Percentiles rank a stretch among this genome's conserved stretches.
phyloP scores from a whole-genome alignment of 2,888 invertebrate species.

The Monochamus alternatus region DNA sequence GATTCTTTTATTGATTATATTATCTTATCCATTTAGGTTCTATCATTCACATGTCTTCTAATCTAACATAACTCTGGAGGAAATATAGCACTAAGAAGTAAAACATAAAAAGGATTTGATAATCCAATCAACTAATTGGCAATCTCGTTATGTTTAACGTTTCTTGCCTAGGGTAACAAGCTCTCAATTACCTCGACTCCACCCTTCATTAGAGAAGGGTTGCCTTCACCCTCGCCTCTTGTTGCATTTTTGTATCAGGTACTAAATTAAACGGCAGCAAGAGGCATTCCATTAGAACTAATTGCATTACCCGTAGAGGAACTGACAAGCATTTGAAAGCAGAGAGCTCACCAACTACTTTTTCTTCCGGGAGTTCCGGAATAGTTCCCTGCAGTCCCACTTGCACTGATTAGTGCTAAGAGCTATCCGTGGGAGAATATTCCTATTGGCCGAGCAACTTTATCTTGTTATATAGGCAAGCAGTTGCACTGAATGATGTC shows the following conservation, averaged over 20 bases:
- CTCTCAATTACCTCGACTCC: background rate
- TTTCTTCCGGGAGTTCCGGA: conserved; percentile 23
- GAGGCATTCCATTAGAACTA: conserved; percentile 42
- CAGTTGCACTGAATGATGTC: no score
- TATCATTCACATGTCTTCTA: no score
- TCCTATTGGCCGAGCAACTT: background rate
- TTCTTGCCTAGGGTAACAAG: background rate
- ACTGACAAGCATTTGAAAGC: conserved; percentile 44
- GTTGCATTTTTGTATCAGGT: conserved; percentile 39
- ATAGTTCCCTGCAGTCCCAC: conserved; percentile 20
- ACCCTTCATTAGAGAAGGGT: background rate
- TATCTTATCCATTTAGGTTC: no score
- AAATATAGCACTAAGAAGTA: no score
- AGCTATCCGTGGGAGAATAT: conserved; percentile 11
- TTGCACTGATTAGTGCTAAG: conserved; percentile 28
- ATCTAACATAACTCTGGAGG: no score
- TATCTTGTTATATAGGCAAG: background rate
- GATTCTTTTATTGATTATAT: no score
- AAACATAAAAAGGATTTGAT: no score
- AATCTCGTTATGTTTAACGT: background rate
- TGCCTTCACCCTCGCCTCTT: background rate
- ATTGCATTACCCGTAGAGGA: conserved; percentile 46
- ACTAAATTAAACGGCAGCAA: conserved; percentile 31
- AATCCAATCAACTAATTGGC: background rate
- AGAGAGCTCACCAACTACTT: conserved; percentile 26